Conservation (phyloP, 37 sponge, comb jelly and placozoan species). For the Axinella damicornis region DNA sequence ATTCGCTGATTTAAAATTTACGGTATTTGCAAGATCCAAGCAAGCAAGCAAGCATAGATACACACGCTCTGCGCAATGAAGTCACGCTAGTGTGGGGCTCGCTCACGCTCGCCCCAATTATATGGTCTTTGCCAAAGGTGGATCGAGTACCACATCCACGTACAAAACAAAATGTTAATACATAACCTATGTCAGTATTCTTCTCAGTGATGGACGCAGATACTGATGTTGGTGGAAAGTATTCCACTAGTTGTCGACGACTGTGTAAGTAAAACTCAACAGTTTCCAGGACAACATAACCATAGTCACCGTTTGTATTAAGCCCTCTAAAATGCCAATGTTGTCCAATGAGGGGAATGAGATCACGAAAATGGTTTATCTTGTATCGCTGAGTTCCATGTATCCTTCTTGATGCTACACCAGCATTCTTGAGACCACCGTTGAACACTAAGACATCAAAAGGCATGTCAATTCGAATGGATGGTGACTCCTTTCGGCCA, state of each 20-base stretch:
- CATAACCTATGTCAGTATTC: constrained; percentile 26
- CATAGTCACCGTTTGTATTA: constrained; percentile 23
- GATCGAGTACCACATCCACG: not conserved
- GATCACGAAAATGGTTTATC: not conserved
- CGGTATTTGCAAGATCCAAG: too few relatives aligned
- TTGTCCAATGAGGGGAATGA: constrained; percentile 4
- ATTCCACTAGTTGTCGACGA: not conserved
- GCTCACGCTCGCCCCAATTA: too few relatives aligned
- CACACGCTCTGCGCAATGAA: too few relatives aligned
- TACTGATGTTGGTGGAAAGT: not conserved
- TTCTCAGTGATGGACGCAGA: not conserved
- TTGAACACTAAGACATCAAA: constrained; percentile 17
- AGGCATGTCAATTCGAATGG: not conserved
- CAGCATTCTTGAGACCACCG: constrained; percentile 1
- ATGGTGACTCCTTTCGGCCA: constrained; percentile 11
- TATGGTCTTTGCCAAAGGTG: constrained; percentile 35
- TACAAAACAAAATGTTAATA: constrained; percentile 5
- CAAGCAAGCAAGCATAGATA: too few relatives aligned
- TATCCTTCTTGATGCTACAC: not conserved
- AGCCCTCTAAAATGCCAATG: constrained; percentile 27
- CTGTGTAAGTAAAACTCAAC: not conserved
- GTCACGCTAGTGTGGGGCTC: too few relatives aligned
- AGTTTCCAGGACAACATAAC: constrained; percentile 21
- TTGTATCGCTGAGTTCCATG: not conserved
- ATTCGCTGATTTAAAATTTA: too few relatives aligned